phyloP scores from a whole-genome alignment of 2,113 vertebrate genomes.

The Salvelinus alpinus region DNA sequence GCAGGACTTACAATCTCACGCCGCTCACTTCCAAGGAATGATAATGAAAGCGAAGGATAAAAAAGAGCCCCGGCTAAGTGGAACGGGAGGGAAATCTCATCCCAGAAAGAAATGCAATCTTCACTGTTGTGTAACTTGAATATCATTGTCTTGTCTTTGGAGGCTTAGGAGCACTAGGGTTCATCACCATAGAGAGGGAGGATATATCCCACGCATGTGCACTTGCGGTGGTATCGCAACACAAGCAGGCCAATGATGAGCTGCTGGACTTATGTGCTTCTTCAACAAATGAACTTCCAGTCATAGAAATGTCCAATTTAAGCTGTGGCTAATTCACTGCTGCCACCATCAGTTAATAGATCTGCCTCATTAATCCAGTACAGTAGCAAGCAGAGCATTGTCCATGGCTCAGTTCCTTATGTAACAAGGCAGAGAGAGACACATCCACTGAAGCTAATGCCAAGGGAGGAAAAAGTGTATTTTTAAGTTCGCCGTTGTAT shows the following conservation, averaged over 20 bases:
- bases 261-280: slow-evolving; percentile 43
- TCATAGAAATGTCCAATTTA: slow-evolving; percentile 67
- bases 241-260: slow-evolving; percentile 24
- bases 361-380: slow-evolving; percentile 70
- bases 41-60: slow-evolving; percentile 56
- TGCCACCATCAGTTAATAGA: slow-evolving; percentile 74
- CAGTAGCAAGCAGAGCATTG: slow-evolving; percentile 51
- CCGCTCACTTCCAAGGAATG: slow-evolving; percentile 51
- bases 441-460: slow-evolving; percentile 38
- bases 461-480: slow-evolving; percentile 28
- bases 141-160: slow-evolving; percentile 55
- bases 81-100: slow-evolving; percentile 32
- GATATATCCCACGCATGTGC: background rate
- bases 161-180: slow-evolving; percentile 37
- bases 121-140: slow-evolving; percentile 49
- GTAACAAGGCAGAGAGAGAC: slow-evolving; percentile 27
- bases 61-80: background rate
- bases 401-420: slow-evolving; percentile 42
- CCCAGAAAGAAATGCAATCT: slow-evolving; percentile 45
- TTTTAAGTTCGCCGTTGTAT: slow-evolving; percentile 40
- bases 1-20: slow-evolving; percentile 48
- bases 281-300: slow-evolving; percentile 45
- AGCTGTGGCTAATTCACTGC: slow-evolving; percentile 63
- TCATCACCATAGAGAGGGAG: slow-evolving; percentile 13
- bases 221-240: background rate